Conservation (phyloP, 2,888 invertebrate species). For the Cantharis rufa region DNA sequence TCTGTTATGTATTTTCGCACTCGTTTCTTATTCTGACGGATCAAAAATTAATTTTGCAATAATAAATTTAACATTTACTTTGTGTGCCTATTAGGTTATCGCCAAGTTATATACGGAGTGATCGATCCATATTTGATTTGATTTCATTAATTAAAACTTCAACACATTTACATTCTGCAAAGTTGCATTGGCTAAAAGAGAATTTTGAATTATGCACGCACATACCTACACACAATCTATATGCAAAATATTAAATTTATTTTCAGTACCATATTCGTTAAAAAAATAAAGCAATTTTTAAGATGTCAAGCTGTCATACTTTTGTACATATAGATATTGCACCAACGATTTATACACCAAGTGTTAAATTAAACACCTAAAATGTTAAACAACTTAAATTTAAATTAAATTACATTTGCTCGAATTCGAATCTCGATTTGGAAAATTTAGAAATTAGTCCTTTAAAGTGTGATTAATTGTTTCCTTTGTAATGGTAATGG, state of each 20-base stretch:
- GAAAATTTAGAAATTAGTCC: neutral
- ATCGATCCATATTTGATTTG: neutral
- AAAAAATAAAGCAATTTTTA: neutral
- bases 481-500: neutral
- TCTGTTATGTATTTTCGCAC: constrained; percentile 29
- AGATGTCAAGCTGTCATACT: neutral
- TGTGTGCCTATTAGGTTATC: neutral
- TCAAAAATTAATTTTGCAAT: constrained; percentile 16
- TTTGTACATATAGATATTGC: neutral
- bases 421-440: neutral
- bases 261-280: neutral
- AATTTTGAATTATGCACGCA: neutral
- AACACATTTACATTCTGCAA: neutral
- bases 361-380: neutral
- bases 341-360: neutral
- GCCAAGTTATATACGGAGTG: neutral
- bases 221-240: constrained; percentile 2
- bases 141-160: neutral
- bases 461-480: neutral
- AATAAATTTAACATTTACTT: neutral
- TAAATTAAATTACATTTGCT: neutral
- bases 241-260: constrained; percentile 5
- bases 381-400: neutral
- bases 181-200: neutral
- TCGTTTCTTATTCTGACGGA: constrained; percentile 27